Percentiles rank a stretch among this genome's conserved stretches.
These are phyloP conservation scores for Morpho helenor DNA, from an alignment of 2,888 invertebrate genomes.

Conservation along the genomic window DNA sequence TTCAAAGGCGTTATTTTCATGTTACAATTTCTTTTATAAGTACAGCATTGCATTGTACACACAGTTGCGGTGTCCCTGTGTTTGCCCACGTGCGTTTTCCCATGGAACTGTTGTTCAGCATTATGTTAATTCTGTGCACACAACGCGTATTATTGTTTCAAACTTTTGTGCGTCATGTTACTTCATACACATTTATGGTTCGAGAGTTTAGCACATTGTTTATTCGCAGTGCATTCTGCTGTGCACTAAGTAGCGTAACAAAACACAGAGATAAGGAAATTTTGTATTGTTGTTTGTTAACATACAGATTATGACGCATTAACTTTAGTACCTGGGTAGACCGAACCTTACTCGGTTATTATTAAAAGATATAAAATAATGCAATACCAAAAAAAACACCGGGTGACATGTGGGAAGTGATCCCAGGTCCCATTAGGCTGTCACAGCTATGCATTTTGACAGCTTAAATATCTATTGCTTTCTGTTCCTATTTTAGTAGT, in stretches of 20 bases:
- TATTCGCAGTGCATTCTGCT: slow-evolving; percentile 28
- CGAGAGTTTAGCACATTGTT: slow-evolving; percentile 29
- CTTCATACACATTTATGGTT: slow-evolving; percentile 26
- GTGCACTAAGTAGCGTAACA: slow-evolving; percentile 13
- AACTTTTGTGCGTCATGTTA: slow-evolving; percentile 48
- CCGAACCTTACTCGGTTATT: too few species aligned
- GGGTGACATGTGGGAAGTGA: too few species aligned
- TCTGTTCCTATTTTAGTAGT: too few species aligned
- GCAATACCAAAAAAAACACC: too few species aligned
- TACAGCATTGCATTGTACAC: slow-evolving; percentile 23
- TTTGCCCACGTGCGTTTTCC: slow-evolving; percentile 67
- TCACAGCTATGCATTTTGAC: too few species aligned
- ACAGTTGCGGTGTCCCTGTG: slow-evolving; percentile 36
- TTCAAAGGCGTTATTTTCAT: not conserved
- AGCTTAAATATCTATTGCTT: too few species aligned
- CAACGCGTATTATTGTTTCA: slow-evolving; percentile 52
- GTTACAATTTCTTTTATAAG: slow-evolving; percentile 19
- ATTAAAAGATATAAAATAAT: too few species aligned
- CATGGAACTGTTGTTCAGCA: slow-evolving; percentile 61
- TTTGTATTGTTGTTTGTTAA: too few species aligned
- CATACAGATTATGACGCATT: too few species aligned
- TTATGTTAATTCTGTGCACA: slow-evolving; percentile 66
- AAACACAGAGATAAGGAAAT: not conserved
- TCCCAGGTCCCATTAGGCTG: too few species aligned
- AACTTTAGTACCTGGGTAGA: too few species aligned